phyloP scores from a whole-genome alignment of 2,888 invertebrate genomes.

The Leptogaster cylindrica region DNA sequence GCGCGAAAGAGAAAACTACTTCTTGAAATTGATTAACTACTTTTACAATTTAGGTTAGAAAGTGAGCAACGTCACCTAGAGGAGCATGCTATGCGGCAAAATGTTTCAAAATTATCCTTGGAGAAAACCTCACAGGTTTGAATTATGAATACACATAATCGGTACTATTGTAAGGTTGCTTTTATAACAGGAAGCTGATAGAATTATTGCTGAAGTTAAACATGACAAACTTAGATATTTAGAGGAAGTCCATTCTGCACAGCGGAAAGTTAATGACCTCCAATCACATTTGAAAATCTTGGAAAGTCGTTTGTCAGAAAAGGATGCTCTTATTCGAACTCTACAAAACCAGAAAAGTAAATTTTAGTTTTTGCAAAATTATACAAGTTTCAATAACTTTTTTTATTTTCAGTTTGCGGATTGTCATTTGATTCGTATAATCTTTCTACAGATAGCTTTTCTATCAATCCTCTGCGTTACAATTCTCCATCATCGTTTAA shows the following conservation, averaged over 20 bases:
- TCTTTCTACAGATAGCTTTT: conserved; percentile 49
- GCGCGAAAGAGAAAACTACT: no score
- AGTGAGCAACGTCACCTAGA: conserved; percentile 84
- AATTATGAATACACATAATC: no score
- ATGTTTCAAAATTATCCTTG: conserved; percentile 78
- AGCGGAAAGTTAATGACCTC: conserved; percentile 83
- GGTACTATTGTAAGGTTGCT: no score
- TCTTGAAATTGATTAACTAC: not conserved
- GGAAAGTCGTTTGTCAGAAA: conserved; percentile 86
- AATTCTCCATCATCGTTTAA: conserved; percentile 50
- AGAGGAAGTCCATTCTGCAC: conserved; percentile 86
- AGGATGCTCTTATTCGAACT: conserved; percentile 89
- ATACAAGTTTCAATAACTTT: not conserved
- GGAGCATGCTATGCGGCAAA: conserved; percentile 79
- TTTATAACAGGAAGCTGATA: conserved; percentile 74
- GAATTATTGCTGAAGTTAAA: conserved; percentile 83
- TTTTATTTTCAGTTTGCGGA: conserved; percentile 47
- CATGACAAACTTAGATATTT: conserved; percentile 86
- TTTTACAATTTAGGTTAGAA: conserved; percentile 68
- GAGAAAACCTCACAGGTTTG: conserved; percentile 53
- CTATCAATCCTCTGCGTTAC: conserved; percentile 47
- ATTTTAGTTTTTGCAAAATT: not conserved
- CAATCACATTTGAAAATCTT: conserved; percentile 86
- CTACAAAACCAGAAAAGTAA: conserved; percentile 72
- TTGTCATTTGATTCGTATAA: conserved; percentile 51